Base-by-base conservation (phyloP, 2,888 invertebrate species). In the Penaeus monodon region DNA sequence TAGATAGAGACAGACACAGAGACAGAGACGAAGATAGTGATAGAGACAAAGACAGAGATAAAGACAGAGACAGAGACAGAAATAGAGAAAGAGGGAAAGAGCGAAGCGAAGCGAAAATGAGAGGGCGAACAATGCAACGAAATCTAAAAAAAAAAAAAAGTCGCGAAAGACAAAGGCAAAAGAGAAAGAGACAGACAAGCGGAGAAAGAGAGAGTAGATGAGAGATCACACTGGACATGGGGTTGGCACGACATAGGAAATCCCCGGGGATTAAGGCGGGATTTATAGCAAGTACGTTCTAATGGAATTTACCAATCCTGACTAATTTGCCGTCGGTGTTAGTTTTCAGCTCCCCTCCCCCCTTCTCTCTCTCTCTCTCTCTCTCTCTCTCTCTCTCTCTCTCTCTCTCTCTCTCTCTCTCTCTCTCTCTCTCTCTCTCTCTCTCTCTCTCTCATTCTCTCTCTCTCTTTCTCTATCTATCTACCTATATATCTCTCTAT, bases 231-330 rank as follows among this genome's bases (percentile, higher is more conserved):
- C 22, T 29, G 80, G 33, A 33, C 38, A 44, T 44, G 44, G 66
- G 66, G 44, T 66, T 66, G 66, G 66, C 65, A 66, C 44, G 66
- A 80, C 65, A 33, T 33, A 44, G 29, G 22, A 66, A 66, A 66
- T 65, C 80, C 24, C 44, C 27, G 2, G 22, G 66, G 80, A 80
- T 80, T 80, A 80, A 80, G 66, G 65, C 80, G 44, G 80, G 80
- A 66, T 80, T 80, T 80, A 80, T 57, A 80, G 14, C 66, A 81
- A 66, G 65, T 38, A 70, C 57, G 27, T 70, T 29, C 81, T 70
- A 81, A 81, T 81, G 70, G 81, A 66, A 81, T 70, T 81, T 68
- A 68, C 81, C 68, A 57, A 49, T 65, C 81, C 70, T 49, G 81
- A 81, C 81, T 81, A 81, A 81, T 81, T 70, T 70, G 57, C 10